Conservation (phyloP, 2,888 invertebrate genomes). For the Melipona bicolor region DNA sequence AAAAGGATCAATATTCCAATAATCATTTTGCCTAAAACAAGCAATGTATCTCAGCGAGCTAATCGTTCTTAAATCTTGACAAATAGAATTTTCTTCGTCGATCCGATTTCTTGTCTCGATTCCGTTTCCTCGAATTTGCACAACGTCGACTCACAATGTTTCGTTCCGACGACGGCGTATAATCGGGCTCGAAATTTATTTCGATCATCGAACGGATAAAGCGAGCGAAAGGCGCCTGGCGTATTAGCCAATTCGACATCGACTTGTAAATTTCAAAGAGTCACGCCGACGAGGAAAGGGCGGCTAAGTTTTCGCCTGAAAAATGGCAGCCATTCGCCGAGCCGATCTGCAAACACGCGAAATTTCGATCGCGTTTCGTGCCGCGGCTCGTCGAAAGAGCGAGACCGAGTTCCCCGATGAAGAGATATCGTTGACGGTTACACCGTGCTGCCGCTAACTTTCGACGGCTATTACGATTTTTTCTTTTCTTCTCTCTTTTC, state of each 20-base stretch:
- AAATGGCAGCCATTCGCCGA: conserved; percentile 24
- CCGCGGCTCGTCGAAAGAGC: conserved; percentile 52
- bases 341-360: conserved; percentile 56
- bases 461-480: conserved; percentile 46
- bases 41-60: too few relatives aligned
- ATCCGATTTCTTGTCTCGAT: background rate
- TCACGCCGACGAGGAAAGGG: conserved; percentile 27
- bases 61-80: conserved; percentile 32
- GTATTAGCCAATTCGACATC: conserved; percentile 12
- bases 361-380: conserved; percentile 69
- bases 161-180: too few relatives aligned
- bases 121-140: too few relatives aligned
- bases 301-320: conserved; percentile 39
- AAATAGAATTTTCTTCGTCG: conserved; percentile 37
- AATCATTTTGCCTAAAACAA: too few relatives aligned
- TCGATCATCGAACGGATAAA: background rate
- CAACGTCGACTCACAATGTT: too few relatives aligned
- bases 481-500: too few relatives aligned
- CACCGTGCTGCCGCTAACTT: conserved; percentile 38
- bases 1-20: too few relatives aligned
- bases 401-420: conserved; percentile 52
- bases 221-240: background rate
- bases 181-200: background rate
- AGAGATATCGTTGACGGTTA: conserved; percentile 55
- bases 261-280: conserved; percentile 34